Percentiles rank a stretch among this genome's conserved stretches.
phyloP scores from a whole-genome alignment of 2,797 vertebrate species.

The Urosaurus nigricauda region DNA sequence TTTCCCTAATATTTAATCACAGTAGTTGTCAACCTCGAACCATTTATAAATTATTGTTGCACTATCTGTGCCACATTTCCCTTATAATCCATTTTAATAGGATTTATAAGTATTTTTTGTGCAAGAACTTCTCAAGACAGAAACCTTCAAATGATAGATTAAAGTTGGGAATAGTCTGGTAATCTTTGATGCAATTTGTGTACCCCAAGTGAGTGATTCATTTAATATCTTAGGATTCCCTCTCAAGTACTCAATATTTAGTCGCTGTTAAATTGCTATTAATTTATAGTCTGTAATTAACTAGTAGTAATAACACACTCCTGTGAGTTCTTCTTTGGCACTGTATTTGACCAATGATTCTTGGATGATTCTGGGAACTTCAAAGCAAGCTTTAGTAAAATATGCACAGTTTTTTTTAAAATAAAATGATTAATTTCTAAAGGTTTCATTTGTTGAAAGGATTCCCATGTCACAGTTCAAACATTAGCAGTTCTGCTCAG shows the following conservation, averaged over 20 bases:
- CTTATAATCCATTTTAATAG: constrained; percentile 65
- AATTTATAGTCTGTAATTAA: constrained; percentile 17
- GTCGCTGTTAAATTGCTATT: constrained; percentile 1
- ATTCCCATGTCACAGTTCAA: neutral
- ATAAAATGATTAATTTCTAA: neutral
- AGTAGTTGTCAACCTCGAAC: constrained; percentile 48
- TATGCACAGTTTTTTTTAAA: neutral
- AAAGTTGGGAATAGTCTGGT: constrained; percentile 24
- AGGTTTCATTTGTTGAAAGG: neutral
- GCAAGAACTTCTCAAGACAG: constrained; percentile 58
- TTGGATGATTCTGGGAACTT: constrained; percentile 1
- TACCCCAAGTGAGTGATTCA: neutral
- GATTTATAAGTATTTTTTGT: constrained; percentile 64
- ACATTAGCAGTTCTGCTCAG: neutral
- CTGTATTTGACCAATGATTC: neutral
- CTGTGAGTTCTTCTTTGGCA: neutral
- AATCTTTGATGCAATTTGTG: constrained; percentile 27
- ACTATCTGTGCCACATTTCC: constrained; percentile 55
- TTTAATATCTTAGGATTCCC: neutral
- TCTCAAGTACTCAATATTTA: neutral
- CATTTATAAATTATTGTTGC: constrained; percentile 48
- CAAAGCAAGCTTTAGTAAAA: neutral
- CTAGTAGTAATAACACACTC: neutral
- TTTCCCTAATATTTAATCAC: constrained; percentile 48
- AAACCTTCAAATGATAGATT: constrained; percentile 48